Percentiles rank a stretch among this genome's conserved stretches.
Conservation (phyloP, 2,888 invertebrate genomes). For the Drosophila multiciliata region DNA sequence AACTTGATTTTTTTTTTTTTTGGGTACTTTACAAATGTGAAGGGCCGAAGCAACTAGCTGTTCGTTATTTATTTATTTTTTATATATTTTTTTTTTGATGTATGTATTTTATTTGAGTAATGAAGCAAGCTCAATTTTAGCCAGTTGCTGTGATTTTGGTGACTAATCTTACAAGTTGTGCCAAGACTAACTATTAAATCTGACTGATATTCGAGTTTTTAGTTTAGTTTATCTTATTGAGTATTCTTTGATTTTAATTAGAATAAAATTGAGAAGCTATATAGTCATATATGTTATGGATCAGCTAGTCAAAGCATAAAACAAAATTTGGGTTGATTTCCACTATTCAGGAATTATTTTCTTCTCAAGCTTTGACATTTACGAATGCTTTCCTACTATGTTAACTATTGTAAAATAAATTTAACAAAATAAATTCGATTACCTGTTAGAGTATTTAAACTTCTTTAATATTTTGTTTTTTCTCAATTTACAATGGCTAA, state of each 20-base stretch:
- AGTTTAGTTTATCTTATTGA: background rate
- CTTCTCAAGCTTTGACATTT: background rate
- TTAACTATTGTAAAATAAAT: no score
- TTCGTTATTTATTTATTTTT: background rate
- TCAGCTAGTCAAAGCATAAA: background rate
- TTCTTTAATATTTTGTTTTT: background rate
- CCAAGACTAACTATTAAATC: background rate
- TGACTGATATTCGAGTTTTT: background rate
- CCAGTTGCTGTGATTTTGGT: background rate
- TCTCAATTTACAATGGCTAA: constrained; percentile 6
- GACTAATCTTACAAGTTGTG: background rate
- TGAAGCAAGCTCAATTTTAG: background rate
- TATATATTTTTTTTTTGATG: no score
- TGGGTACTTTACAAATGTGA: background rate
- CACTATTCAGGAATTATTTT: no score
- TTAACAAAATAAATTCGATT: background rate
- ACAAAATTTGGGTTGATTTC: background rate
- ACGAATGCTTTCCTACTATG: background rate
- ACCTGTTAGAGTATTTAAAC: constrained; percentile 23
- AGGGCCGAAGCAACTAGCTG: background rate
- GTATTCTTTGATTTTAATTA: background rate
- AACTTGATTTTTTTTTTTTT: no score
- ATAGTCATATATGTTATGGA: background rate
- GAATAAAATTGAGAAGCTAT: background rate
- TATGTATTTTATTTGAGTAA: background rate